Percentiles rank a stretch among this genome's conserved stretches.
Evolutionary conservation across 2,888 invertebrate species (phyloP).

Genomic region (Drosophila cognata): DNA sequence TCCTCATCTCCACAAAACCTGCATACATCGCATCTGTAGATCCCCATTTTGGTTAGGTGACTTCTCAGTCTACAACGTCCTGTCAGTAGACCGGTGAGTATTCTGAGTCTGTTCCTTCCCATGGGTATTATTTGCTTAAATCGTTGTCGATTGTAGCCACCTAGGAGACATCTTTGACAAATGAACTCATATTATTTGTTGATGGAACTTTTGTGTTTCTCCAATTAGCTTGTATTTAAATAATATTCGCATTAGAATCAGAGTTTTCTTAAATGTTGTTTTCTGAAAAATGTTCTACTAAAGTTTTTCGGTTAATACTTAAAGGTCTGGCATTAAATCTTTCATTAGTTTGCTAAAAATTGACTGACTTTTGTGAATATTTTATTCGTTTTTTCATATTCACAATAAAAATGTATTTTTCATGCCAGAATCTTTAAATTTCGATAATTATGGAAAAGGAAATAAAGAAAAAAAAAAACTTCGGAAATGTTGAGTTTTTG

Average conservation of each 20-base stretch:
- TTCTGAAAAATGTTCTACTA: too few species aligned
- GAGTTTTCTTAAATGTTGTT: background rate
- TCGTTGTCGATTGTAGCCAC: too few species aligned
- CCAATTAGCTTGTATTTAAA: background rate
- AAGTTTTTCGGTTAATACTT: too few species aligned
- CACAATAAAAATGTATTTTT: background rate
- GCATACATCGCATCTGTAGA: too few species aligned
- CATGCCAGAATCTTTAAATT: background rate
- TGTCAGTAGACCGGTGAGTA: too few species aligned
- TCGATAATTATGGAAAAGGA: background rate
- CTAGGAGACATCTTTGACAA: background rate
- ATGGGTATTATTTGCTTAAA: too few species aligned
- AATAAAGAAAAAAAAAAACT: background rate
- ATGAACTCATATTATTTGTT: background rate
- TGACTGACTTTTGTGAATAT: background rate
- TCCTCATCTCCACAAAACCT: too few species aligned
- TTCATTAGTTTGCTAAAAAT: background rate
- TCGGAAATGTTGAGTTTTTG: rapidly evolving
- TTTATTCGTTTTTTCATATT: background rate
- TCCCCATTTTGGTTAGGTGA: too few species aligned
- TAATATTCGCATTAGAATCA: background rate
- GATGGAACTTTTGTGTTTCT: background rate
- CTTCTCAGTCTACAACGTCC: too few species aligned
- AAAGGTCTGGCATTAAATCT: background rate
- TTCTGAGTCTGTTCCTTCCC: too few species aligned